Evolutionary conservation across 1,140 invertebrate genomes (phyloP), one percentile per base, ranked within the genome.

Genomic region (Gyrodactylus salaris): DNA sequence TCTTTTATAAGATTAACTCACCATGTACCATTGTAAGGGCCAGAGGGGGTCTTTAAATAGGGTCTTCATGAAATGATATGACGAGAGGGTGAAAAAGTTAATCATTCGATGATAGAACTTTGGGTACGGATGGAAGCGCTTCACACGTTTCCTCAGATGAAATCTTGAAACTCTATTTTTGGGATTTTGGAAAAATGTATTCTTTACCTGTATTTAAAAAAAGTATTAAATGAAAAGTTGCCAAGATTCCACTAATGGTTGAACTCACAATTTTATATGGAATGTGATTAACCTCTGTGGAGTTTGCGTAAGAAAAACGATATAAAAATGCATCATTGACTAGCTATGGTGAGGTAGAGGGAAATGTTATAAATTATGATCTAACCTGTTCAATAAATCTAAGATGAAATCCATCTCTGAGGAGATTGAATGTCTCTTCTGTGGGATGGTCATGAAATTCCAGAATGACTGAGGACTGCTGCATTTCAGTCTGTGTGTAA

Each of bases 11-110:
- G n/a, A n/a, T n/a, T n/a, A 16, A 54, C 26, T 69, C n/a, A 73
- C 72, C 72, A 73, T 25, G 21, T 73, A 73, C 72, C 72, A 73
- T 69, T 73, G 21, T 20, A 23, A n/a, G 7, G 72, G 72, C 72
- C 72, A 73, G 25, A 25, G 21, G 2, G 72, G 72, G 26, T 73
- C 72, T 20, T 68, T 26, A 34, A 73, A 73, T 20, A 73, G 21
- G 19, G 68, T 7, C 23, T 7, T 7, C 68, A 69, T 69, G 34
- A 54, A 54, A 7, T 54, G 7, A n/a, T 16, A 54, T 54, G 34
- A 54, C 7, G 34, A 16, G n/a, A 54, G 34, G 7, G 7, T 54
- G 34, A 54, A 54, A n/a, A 54, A 54, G n/a, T 54, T n/a, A 54
- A 54, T 54, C 34, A 54, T 54, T 7, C n/a, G 7, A n/a, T 54